Evolutionary conservation across 92 coral and sea anemone genomes (phyloP).

Genomic region (Epizoanthus illoricatus): DNA sequence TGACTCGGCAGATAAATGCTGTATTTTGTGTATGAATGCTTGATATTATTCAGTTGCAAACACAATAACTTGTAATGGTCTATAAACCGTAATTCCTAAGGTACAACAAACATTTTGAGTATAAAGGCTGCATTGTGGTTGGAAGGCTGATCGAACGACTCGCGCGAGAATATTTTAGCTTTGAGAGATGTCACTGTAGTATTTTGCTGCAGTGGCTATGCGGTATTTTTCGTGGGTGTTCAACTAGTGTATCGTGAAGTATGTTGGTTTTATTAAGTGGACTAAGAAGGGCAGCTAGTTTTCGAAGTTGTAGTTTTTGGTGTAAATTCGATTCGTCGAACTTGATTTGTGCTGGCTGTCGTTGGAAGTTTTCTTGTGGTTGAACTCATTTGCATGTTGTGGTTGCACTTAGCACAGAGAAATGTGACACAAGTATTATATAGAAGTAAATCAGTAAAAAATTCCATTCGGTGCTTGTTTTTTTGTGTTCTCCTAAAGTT

Average conservation of each 20-base stretch:
- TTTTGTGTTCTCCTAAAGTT: neutral
- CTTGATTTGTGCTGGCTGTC: slow-evolving; percentile 13
- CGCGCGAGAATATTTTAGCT: slow-evolving; percentile 18
- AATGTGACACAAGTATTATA: neutral
- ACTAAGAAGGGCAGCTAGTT: neutral
- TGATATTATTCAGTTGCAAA: slow-evolving; percentile 5
- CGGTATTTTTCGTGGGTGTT: neutral
- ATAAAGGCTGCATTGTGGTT: neutral
- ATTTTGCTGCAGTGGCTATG: neutral
- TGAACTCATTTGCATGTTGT: slow-evolving; percentile 31
- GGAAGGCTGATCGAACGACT: slow-evolving; percentile 2
- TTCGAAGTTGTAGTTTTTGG: slow-evolving; percentile 1
- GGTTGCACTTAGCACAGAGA: slow-evolving; percentile 11
- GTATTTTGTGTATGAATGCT: neutral
- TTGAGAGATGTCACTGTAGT: neutral
- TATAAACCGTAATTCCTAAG: neutral
- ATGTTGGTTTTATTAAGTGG: neutral
- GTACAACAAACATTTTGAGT: neutral
- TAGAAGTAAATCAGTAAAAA: neutral
- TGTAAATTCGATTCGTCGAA: slow-evolving; percentile 16
- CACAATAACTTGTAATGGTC: neutral
- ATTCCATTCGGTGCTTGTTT: neutral
- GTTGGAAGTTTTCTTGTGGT: slow-evolving; percentile 29
- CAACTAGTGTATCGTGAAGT: neutral
- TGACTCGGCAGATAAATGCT: neutral